Percentiles rank a stretch among this genome's conserved stretches.
These are phyloP conservation scores for Chironomus tepperi DNA, from an alignment of 1,140 invertebrate genomes.

Conservation along the genomic window DNA sequence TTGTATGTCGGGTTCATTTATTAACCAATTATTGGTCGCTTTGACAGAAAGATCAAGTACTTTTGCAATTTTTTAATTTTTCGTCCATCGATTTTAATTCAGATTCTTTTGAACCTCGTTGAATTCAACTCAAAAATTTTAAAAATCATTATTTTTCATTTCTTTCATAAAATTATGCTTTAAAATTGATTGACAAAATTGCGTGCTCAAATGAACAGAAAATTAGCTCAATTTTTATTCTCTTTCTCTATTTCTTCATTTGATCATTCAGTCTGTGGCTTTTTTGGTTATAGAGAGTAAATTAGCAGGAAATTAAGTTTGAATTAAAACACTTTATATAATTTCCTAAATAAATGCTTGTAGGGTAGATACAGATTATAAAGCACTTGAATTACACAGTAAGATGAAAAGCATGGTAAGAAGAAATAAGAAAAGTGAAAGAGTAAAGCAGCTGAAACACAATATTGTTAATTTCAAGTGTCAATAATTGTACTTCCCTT, in stretches of 20 bases:
- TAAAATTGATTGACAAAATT: constrained; percentile 23
- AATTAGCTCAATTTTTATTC: constrained; percentile 8
- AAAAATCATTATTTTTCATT: no score
- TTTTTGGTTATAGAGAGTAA: background rate
- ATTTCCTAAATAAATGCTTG: constrained; percentile 18
- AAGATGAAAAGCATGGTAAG: constrained; percentile 4
- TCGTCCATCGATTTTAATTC: no score
- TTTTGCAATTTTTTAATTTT: no score
- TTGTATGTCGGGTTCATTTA: no score
- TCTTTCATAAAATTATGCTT: background rate
- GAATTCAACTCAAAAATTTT: no score
- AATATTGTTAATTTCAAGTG: constrained; percentile 2
- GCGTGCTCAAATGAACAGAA: constrained; percentile 17
- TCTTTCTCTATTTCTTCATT: background rate
- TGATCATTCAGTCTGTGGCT: constrained; percentile 4
- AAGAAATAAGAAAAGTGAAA: background rate
- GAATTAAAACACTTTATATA: constrained; percentile 20
- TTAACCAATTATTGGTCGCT: no score
- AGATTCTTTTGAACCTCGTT: no score
- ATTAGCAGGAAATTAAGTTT: constrained; percentile 24
- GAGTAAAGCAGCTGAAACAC: background rate
- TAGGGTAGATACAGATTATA: background rate
- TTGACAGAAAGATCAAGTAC: no score
- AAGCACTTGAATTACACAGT: background rate
- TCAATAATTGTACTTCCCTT: constrained; percentile 12